Evolutionary conservation across 1,140 invertebrate species (phyloP).

Genomic region (Drosophila tristis): DNA sequence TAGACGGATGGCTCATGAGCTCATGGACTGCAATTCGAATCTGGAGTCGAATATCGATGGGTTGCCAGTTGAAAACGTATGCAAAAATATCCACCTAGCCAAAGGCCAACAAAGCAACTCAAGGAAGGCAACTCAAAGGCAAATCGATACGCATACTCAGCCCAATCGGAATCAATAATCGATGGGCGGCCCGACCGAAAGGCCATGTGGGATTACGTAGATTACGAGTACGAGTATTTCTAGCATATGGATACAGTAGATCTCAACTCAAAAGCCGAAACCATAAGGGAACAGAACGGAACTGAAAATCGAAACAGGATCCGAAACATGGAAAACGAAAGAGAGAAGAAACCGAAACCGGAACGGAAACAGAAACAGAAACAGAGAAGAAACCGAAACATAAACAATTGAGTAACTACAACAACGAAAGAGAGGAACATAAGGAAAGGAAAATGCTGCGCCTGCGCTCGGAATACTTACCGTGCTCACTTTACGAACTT

Average conservation of each 20-base stretch:
- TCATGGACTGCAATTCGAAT: not conserved
- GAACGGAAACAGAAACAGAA: slow-evolving; percentile 23
- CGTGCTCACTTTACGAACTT: slow-evolving; percentile 95
- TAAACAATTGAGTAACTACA: slow-evolving; percentile 24
- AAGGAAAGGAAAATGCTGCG: slow-evolving; percentile 66
- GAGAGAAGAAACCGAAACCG: slow-evolving; percentile 16
- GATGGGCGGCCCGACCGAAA: too few species aligned
- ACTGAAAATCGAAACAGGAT: slow-evolving; percentile 14
- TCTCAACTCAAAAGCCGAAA: slow-evolving; percentile 43
- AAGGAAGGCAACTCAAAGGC: slow-evolving; percentile 33
- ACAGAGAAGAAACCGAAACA: slow-evolving; percentile 11
- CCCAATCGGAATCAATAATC: too few species aligned
- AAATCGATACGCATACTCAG: slow-evolving; percentile 11
- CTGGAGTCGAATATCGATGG: not conserved
- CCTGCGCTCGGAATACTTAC: slow-evolving; percentile 88
- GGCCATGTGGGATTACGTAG: too few species aligned
- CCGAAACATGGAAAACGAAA: slow-evolving; percentile 19
- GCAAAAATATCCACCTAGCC: slow-evolving; percentile 18
- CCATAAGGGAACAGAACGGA: slow-evolving; percentile 15
- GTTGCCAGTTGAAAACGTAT: slow-evolving; percentile 19
- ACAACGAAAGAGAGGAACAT: slow-evolving; percentile 38
- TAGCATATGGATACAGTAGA: slow-evolving; percentile 27
- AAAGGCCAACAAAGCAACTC: slow-evolving; percentile 40
- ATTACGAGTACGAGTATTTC: not conserved
- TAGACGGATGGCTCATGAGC: not conserved